phyloP scores from a whole-genome alignment of 2,113 vertebrate genomes.

The Thalassoma bifasciatum region DNA sequence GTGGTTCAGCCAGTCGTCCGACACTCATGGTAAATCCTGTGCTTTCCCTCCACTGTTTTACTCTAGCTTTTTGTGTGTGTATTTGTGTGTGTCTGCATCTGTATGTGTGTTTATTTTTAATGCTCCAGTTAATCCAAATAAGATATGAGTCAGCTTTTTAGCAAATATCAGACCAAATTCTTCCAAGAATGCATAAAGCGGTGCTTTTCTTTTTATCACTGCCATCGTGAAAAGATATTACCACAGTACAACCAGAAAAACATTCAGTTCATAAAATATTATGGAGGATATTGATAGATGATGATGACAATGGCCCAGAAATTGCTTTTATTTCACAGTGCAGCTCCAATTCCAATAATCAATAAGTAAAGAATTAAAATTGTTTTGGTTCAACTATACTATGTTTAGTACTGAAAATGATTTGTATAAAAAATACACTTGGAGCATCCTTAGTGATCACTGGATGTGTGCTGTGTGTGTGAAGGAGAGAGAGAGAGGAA shows the following conservation, averaged over 20 bases:
- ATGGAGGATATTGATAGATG: no score
- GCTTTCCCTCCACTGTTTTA: constrained; percentile 78
- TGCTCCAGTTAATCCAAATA: neutral
- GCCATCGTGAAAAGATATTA: no score
- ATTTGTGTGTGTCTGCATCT: constrained; percentile 15
- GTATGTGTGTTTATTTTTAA: neutral
- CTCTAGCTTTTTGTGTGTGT: constrained; percentile 28
- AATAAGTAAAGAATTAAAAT: neutral
- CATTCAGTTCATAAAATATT: neutral
- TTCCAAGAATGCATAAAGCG: neutral
- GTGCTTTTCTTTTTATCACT: neutral
- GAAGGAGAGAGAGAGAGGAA: neutral
- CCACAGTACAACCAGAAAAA: neutral
- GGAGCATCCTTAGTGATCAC: neutral
- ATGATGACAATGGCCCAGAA: no score
- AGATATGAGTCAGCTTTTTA: neutral
- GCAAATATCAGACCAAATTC: neutral
- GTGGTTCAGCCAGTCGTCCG: constrained; percentile 94
- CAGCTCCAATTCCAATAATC: no score
- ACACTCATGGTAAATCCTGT: constrained; percentile 92
- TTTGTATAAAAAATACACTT: neutral
- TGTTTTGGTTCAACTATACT: neutral
- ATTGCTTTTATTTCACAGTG: no score
- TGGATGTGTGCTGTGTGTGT: constrained; percentile 15
- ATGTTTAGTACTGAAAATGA: neutral